Evolutionary conservation across 1,140 invertebrate genomes (phyloP).

Genomic region (Drosophila sucinea): DNA sequence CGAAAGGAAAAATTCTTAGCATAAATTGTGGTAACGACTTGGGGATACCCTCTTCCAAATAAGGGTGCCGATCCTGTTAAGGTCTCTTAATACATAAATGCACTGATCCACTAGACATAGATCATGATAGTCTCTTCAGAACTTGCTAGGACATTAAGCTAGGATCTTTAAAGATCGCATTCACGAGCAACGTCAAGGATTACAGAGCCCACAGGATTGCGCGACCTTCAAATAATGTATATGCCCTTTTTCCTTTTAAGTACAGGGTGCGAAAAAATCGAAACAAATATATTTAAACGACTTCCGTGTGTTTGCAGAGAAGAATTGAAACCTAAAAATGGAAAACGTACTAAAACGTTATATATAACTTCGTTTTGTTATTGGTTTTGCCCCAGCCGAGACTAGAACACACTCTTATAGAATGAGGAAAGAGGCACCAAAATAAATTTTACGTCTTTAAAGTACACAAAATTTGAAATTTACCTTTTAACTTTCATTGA

Average conservation of each 20-base stretch:
- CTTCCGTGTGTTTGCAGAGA: constrained; percentile 22
- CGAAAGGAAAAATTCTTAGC: constrained; percentile 21
- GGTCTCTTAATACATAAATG: too few relatives aligned
- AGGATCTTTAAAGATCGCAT: too few relatives aligned
- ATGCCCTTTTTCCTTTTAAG: background rate
- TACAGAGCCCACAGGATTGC: too few relatives aligned
- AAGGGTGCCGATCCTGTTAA: background rate
- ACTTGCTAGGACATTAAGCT: too few relatives aligned
- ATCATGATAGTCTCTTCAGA: too few relatives aligned
- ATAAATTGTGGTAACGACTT: constrained; percentile 29
- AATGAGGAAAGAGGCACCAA: too few relatives aligned
- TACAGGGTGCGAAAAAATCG: constrained; percentile 17
- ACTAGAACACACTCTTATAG: background rate
- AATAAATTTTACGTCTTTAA: too few relatives aligned
- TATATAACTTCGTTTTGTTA: background rate
- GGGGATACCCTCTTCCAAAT: background rate
- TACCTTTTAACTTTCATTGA: too few relatives aligned
- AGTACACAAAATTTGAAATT: too few relatives aligned
- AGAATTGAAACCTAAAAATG: constrained; percentile 24
- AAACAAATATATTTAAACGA: constrained; percentile 38
- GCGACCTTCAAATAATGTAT: background rate
- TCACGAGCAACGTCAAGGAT: too few relatives aligned
- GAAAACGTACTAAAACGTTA: constrained; percentile 1
- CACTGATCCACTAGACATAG: too few relatives aligned
- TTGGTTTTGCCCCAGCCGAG: constrained; percentile 14